Evolutionary conservation across 2,888 invertebrate genomes (phyloP).

Genomic region (Ormyrus labotus): DNA sequence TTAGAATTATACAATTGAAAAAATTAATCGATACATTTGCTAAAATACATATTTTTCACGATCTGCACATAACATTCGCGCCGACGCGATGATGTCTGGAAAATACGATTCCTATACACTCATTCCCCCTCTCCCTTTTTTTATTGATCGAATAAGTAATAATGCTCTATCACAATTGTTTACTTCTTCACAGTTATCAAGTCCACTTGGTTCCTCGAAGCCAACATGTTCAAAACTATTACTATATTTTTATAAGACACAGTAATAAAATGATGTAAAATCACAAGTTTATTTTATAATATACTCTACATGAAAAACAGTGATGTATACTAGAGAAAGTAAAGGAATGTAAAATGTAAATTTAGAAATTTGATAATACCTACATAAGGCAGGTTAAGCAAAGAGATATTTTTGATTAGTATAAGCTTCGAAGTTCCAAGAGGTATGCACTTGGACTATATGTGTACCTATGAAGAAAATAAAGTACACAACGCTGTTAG

Average conservation of each 20-base stretch:
- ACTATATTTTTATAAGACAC: conserved; percentile 7
- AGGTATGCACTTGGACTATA: neutral
- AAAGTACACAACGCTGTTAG: conserved; percentile 38
- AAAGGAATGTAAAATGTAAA: no score
- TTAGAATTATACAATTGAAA: conserved; percentile 24
- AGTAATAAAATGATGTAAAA: conserved; percentile 12
- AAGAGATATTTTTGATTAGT: neutral
- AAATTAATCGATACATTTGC: conserved; percentile 5
- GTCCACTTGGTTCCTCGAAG: conserved; percentile 30
- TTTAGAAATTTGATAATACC: no score
- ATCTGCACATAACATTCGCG: conserved; percentile 17
- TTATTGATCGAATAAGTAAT: conserved; percentile 59
- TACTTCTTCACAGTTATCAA: conserved; percentile 25
- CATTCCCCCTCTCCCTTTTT: conserved; percentile 13
- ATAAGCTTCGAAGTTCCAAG: neutral
- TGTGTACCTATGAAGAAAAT: conserved; percentile 22
- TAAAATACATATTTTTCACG: conserved; percentile 8
- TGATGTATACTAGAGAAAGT: no score
- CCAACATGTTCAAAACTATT: conserved; percentile 20
- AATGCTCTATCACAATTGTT: conserved; percentile 60
- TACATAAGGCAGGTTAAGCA: neutral
- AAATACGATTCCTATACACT: conserved; percentile 16
- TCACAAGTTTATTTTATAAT: neutral
- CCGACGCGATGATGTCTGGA: conserved; percentile 23
- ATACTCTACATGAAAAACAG: no score